These are phyloP conservation scores for Corvus moneduloides DNA, from an alignment of 2,113 vertebrate genomes.

Conservation along the genomic window DNA sequence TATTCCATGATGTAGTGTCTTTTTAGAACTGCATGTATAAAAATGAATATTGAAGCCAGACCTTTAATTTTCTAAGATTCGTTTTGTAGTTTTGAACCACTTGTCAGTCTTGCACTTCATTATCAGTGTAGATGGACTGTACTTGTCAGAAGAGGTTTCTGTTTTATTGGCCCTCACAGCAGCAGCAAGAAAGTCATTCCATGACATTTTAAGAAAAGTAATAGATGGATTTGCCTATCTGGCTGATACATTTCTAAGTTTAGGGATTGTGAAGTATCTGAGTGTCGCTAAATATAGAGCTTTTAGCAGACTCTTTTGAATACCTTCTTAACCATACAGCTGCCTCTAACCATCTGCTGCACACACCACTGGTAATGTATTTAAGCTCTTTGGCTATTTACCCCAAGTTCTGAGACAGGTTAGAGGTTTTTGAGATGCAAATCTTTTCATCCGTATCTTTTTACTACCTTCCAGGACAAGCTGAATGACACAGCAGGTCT, in stretches of 20 bases:
- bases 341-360: background rate
- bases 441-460: background rate
- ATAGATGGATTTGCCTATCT: background rate
- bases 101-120: background rate
- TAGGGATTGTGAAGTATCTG: background rate
- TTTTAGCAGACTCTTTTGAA: background rate
- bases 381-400: background rate
- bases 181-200: background rate
- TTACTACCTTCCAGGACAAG: background rate
- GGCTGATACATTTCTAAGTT: background rate
- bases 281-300: background rate
- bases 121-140: background rate
- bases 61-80: background rate
- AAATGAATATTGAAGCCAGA: background rate
- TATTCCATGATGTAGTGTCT: background rate
- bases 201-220: slow-evolving; percentile 7
- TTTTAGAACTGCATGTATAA: background rate
- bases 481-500: background rate
- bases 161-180: slow-evolving; percentile 3
- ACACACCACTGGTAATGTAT: background rate
- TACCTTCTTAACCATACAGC: background rate
- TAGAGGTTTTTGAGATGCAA: background rate
- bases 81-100: background rate
- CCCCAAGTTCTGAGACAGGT: background rate
- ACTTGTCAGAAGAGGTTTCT: slow-evolving; percentile 10